Evolutionary conservation across 2,113 vertebrate genomes (phyloP).

Genomic region (Xenopus laevis): DNA sequence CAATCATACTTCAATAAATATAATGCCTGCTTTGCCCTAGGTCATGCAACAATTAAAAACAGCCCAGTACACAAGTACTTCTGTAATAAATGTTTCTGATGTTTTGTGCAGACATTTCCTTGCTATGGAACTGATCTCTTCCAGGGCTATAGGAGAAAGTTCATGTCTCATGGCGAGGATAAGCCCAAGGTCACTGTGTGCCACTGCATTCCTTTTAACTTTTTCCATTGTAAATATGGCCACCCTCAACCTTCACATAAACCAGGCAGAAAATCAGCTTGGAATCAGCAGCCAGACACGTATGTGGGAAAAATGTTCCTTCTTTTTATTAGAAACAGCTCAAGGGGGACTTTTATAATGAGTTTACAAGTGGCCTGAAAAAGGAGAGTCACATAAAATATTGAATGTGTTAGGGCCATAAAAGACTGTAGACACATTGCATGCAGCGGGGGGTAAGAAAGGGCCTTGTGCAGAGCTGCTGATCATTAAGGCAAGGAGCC

Average conservation of each 20-base stretch:
- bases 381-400: conserved; percentile 1
- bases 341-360: conserved; percentile 23
- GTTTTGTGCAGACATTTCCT: too few relatives aligned
- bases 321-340: conserved; percentile 44
- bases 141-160: not conserved
- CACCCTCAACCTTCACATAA: conserved; percentile 22
- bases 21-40: too few relatives aligned
- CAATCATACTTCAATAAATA: too few relatives aligned
- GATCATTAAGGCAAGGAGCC: not conserved
- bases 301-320: conserved; percentile 8
- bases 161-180: not conserved
- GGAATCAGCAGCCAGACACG: conserved; percentile 1
- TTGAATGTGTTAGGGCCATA: not conserved
- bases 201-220: conserved; percentile 14
- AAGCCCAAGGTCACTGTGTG: not conserved
- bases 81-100: too few relatives aligned
- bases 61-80: too few relatives aligned
- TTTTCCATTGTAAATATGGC: conserved; percentile 43
- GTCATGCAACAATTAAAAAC: too few relatives aligned
- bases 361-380: conserved; percentile 33
- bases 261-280: conserved; percentile 24
- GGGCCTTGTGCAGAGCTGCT: conserved; percentile 13
- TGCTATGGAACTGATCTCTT: too few relatives aligned
- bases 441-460: not conserved
- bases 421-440: not conserved